Evolutionary conservation across 2,888 invertebrate genomes (phyloP), one percentile per base, ranked within the genome.

Genomic region (Syritta pipiens): DNA sequence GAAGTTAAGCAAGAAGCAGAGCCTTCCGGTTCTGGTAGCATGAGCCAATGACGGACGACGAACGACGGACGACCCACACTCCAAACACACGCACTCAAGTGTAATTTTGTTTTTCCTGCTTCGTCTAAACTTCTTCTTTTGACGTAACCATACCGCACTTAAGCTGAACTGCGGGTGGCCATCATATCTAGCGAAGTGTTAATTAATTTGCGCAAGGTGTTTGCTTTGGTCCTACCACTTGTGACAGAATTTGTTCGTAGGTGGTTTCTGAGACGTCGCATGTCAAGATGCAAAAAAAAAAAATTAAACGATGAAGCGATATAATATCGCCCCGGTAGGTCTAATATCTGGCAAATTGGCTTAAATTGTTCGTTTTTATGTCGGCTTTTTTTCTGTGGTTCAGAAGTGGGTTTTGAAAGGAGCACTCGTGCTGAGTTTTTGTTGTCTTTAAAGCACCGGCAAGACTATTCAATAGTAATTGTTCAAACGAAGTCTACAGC

Each of bases 121-220:
- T 28, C 40, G n/a, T 10, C 48, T 28, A 4, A 62, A 59, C 4
- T 10, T 1, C 12, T 20, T 37, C 20, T 37, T 63, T 37, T 37
- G 10, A 5, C 30, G 17, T 6, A 28, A 35, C 60, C 72, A 79
- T 62, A 79, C 24, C 60, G 60, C 49, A 74, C 62, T 49, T 51
- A 60, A 68, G 14, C 49, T 37, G 37, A 74, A 62, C 62, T 74
- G 74, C 62, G 79, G 67, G 79, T 79, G 79, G 79, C 49, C 79
- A 55, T 46, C 44, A 28, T 62, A 67, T 44, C 67, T 68, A 79
- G 9, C 51, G 49, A 79, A 74, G 79, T 79, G 79, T 79, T 74
- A 79, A 67, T 79, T 79, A 79, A 79, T 79, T 79, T 67, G 67
- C 62, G 62, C 79, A 79, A 79, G 79, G 79, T 79, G 79, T 74